phyloP scores from a whole-genome alignment of 1,140 invertebrate genomes.

The Lethocerus indicus region DNA sequence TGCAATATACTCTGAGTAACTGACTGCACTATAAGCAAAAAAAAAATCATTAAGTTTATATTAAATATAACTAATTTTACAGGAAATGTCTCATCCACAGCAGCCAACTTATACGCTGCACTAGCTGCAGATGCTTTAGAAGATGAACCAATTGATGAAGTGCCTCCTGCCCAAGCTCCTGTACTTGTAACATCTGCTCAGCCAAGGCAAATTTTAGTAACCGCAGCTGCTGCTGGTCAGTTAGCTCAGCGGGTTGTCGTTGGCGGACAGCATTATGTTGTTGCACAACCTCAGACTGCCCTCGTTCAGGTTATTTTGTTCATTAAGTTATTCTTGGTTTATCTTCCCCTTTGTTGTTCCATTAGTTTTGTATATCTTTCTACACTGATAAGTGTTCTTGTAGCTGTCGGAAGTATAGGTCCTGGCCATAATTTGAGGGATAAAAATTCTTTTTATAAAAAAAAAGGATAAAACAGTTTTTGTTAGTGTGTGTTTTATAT shows the following conservation, averaged over 20 bases:
- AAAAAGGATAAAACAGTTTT: no score
- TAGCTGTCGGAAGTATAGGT: no score
- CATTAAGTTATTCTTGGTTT: background rate
- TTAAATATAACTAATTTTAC: no score
- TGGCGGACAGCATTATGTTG: constrained; percentile 24
- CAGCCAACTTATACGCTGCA: constrained; percentile 49
- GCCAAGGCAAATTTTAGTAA: constrained; percentile 18
- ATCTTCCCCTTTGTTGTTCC: background rate
- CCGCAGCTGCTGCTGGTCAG: constrained; percentile 14
- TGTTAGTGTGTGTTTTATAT: no score
- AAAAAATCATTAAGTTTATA: no score
- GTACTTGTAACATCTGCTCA: background rate
- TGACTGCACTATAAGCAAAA: no score
- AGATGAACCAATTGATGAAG: constrained; percentile 35
- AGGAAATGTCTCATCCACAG: constrained; percentile 48
- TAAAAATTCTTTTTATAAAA: no score
- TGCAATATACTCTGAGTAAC: no score
- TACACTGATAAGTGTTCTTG: no score
- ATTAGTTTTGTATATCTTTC: constrained; percentile 1
- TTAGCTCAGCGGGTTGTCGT: constrained; percentile 12
- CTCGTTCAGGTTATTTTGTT: constrained; percentile 23
- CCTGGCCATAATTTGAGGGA: no score
- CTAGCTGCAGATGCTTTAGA: constrained; percentile 50
- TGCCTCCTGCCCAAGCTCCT: background rate
- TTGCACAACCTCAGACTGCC: constrained; percentile 41